A percentile compares a stretch with the other conserved stretches of the same genome.
phyloP scores from a whole-genome alignment of 2,888 invertebrate genomes.

The Mycalesis mineus region DNA sequence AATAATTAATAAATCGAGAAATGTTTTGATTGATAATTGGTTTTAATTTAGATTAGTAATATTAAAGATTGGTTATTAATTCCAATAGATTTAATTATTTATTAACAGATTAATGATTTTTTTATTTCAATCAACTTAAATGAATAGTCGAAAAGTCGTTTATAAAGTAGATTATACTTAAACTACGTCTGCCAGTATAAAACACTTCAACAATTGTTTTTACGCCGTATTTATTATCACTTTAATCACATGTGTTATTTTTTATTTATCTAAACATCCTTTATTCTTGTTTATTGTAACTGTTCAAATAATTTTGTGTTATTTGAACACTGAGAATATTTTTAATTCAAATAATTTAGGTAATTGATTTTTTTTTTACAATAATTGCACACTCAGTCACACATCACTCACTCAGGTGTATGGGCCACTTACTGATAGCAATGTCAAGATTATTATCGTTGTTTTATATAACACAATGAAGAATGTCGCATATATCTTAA shows the following conservation, averaged over 20 bases:
- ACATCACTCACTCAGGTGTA: slow-evolving; percentile 18
- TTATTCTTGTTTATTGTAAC: not conserved
- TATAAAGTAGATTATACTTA: no score
- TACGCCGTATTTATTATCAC: not conserved
- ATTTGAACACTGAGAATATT: not conserved
- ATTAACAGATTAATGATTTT: not conserved
- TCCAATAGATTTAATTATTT: no score
- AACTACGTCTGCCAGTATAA: no score
- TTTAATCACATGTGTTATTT: not conserved
- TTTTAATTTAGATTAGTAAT: no score
- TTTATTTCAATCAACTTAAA: not conserved
- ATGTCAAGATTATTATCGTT: slow-evolving; percentile 10
- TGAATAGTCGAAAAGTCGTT: no score
- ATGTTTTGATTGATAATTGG: no score
- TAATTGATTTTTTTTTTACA: slow-evolving; percentile 1
- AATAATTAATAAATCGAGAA: no score
- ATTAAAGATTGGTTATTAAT: no score
- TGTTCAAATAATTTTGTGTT: not conserved
- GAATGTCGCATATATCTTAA: slow-evolving; percentile 3
- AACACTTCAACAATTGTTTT: not conserved
- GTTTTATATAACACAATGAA: slow-evolving; percentile 3
- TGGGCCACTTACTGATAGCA: slow-evolving; percentile 15
- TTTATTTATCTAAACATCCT: not conserved
- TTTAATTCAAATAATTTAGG: not conserved
- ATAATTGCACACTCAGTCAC: slow-evolving; percentile 9